Evolutionary conservation across 1,140 invertebrate genomes (phyloP), one percentile per base, ranked within the genome.

Genomic region (Orius insidiosus): DNA sequence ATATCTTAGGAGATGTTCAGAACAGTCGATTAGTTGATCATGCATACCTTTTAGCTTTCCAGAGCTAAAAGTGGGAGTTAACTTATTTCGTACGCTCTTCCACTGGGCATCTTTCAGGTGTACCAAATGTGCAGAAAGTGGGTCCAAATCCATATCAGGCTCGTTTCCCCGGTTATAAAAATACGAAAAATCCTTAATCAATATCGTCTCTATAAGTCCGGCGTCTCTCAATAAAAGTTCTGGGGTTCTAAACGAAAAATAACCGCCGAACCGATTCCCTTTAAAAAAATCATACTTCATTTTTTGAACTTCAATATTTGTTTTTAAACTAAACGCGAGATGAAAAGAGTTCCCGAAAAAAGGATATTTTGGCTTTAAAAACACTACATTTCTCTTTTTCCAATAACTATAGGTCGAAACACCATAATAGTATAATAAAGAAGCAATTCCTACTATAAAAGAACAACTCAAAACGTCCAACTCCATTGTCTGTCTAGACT

Each of bases 1-100:
- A 13, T 73, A 52, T 15, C 61, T 54, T 0, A 59, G 19, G 1
- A 76, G 52, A 31, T 63, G 55, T 0, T 58, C 24, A 0, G 56
- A 53, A 32, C 70, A 64, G 9, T 60, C 50, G 1, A 59, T 18
- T 45, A 72, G 64, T 1, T 65, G 50, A 2, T 63, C 54, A 50
- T 66, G 68, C 66, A 75, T 75, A 15, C 62, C 61, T 56, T 66
- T 71, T 46, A 78, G 64, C 59, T 75, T 75, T 3, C 64, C 59
- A 2, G 66, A 59, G 1, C 71, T 69, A 55, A 76, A 78, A 5
- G 69, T 63, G 5, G 73, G 72, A 8, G 68, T 69, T 35, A 75
- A 56, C 43, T 74, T 72, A 11, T 61, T 56, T 24, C 75, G 57
- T 3, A 73, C 49, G 2, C 66, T 56, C 55, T 67, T 70, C 75